Evolutionary conservation across 2,113 vertebrate species (phyloP).

Genomic region (Ondatra zibethicus): DNA sequence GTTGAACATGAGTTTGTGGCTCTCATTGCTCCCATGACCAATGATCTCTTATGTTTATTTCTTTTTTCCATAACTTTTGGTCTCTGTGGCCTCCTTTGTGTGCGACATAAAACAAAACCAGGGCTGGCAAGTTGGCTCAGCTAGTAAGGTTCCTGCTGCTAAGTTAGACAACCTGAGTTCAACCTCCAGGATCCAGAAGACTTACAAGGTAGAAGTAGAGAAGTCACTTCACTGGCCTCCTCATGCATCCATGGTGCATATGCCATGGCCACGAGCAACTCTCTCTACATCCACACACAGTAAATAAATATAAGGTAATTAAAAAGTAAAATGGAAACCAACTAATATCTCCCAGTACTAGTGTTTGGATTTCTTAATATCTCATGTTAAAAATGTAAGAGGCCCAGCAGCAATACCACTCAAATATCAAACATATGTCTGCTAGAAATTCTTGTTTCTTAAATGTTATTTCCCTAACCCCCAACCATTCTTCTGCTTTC

Average conservation of each 20-base stretch:
- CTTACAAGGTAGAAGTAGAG: background rate
- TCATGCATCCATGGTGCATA: no score
- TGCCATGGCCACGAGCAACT: background rate
- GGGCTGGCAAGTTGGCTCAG: background rate
- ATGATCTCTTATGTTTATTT: background rate
- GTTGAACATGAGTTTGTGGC: background rate
- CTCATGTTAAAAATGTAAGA: constrained; percentile 28
- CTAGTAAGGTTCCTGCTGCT: no score
- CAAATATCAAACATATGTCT: constrained; percentile 62
- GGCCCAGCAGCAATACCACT: constrained; percentile 23
- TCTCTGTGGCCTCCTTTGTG: constrained; percentile 27
- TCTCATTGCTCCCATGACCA: background rate
- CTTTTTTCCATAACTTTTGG: background rate
- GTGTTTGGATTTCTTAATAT: constrained; percentile 50
- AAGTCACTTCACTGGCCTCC: background rate
- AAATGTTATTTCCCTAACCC: constrained; percentile 48
- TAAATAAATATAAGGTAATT: background rate
- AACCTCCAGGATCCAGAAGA: no score
- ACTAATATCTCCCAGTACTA: background rate
- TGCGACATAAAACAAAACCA: background rate
- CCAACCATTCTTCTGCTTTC: constrained; percentile 17
- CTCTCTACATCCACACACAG: background rate
- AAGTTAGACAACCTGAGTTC: background rate
- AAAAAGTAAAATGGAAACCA: constrained; percentile 6
- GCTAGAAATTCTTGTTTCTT: constrained; percentile 36